Evolutionary conservation across 2,113 vertebrate species (phyloP), one percentile per base, ranked within the genome.

Genomic region (Anhinga anhinga): DNA sequence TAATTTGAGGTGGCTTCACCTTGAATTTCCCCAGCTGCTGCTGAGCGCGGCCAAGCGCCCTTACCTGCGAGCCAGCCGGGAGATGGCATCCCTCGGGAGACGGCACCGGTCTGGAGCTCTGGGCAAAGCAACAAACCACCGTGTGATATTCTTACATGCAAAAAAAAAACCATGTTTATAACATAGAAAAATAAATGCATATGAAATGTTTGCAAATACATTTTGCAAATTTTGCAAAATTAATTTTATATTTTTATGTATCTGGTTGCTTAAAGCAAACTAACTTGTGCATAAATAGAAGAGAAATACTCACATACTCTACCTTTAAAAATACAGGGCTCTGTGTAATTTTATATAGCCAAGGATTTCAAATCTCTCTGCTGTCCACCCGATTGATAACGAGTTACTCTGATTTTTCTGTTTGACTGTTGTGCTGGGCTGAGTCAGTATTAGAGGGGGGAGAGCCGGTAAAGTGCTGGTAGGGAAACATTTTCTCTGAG

Each of bases 91-190:
- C 22, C 10, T 59, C 6, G 7, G 30, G 67, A 21, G 21, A 12
- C 27, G 34, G 21, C 18, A 52, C 29, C 70, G 2, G 0, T 52
- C 61, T 1, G 8, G 42, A 84, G 11, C 52, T 9, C 18, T n/a
- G 47, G 20, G 8, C 38, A 89, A 61, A 91, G 11, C 38, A 77
- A n/a, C 25, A 56, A 70, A 65, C 14, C 17, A 23, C 16, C 3
- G 0, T 0, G 4, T 4, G 12, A 11, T 52, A 2, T 12, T 7
- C 38, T 40, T 40, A 40, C 38, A 40, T 40, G 38, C 10, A 40
- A 40, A 40, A 40, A 40, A 40, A 40, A 40, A 40, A 40, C n/a
- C n/a, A 40, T 9, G 38, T 40, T 66, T 26, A 6, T 14, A 23
- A 4, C 11, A 6, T 15, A 32, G 32, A 47, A 63, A 70, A n/a